phyloP scores from a whole-genome alignment of 2,797 vertebrate species.

The Chrysocyon brachyurus region DNA sequence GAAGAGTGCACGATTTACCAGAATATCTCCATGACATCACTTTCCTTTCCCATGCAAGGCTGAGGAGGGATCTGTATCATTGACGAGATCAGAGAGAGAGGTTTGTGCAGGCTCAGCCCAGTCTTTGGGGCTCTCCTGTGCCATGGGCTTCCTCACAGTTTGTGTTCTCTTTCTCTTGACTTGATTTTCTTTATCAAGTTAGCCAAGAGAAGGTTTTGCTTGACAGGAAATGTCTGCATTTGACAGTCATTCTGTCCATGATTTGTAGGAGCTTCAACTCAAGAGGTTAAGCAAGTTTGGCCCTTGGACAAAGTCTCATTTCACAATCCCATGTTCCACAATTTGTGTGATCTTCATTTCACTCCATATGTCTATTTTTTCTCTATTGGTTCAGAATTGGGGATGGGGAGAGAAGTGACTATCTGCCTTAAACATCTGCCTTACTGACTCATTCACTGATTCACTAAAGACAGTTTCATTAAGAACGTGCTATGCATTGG shows the following conservation, averaged over 20 bases:
- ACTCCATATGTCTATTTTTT: background rate
- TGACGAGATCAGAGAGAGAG: background rate
- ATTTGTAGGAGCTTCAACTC: background rate
- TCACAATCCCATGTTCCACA: background rate
- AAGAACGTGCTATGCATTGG: background rate
- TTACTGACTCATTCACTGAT: background rate
- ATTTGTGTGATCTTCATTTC: background rate
- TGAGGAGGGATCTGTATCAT: background rate
- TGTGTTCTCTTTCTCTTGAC: background rate
- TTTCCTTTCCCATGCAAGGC: background rate
- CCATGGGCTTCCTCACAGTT: background rate
- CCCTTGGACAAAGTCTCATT: background rate
- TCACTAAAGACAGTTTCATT: background rate
- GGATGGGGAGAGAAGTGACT: background rate
- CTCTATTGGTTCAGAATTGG: background rate
- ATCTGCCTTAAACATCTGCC: background rate
- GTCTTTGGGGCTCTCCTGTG: background rate
- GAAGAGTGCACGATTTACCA: background rate
- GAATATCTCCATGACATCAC: background rate
- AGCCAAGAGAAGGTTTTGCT: background rate
- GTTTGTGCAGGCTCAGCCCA: background rate
- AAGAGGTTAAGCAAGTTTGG: background rate
- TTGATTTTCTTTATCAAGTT: background rate
- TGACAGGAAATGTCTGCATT: background rate
- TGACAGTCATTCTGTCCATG: background rate